These are phyloP conservation scores for Drosophila arawakana DNA, from an alignment of 1,140 invertebrate species.

Conservation along the genomic window DNA sequence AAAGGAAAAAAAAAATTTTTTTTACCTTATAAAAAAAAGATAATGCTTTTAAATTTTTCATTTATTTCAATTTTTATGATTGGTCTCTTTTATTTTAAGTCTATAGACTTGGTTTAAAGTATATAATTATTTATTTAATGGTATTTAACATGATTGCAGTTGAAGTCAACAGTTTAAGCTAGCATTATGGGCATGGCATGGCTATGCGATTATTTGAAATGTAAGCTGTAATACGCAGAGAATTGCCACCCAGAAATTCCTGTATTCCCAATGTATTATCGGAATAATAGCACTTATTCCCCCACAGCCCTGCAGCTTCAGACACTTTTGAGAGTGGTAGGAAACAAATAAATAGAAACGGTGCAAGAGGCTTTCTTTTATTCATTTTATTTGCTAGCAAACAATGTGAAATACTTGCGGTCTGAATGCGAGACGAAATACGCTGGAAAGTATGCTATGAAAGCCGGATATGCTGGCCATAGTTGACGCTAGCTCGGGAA, in stretches of 20 bases:
- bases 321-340: constrained; percentile 11
- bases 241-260: constrained; percentile 39
- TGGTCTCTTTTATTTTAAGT: no score
- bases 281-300: constrained; percentile 19
- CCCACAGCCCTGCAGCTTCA: background rate
- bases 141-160: background rate
- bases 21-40: no score
- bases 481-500: constrained; percentile 11
- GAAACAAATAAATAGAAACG: constrained; percentile 47
- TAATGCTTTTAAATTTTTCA: no score
- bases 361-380: constrained; percentile 43
- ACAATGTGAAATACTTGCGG: constrained; percentile 72
- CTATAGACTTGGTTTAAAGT: no score
- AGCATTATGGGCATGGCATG: background rate
- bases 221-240: constrained; percentile 10
- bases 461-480: constrained; percentile 10
- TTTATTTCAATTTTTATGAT: no score
- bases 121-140: background rate
- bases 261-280: constrained; percentile 28
- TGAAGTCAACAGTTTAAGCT: constrained; percentile 12
- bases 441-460: constrained; percentile 45
- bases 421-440: constrained; percentile 58
- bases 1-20: no score
- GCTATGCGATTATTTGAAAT: constrained; percentile 8
- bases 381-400: constrained; percentile 68